These are phyloP conservation scores for Pelmatolapia mariae DNA, from an alignment of 2,113 vertebrate species.

Conservation along the genomic window DNA sequence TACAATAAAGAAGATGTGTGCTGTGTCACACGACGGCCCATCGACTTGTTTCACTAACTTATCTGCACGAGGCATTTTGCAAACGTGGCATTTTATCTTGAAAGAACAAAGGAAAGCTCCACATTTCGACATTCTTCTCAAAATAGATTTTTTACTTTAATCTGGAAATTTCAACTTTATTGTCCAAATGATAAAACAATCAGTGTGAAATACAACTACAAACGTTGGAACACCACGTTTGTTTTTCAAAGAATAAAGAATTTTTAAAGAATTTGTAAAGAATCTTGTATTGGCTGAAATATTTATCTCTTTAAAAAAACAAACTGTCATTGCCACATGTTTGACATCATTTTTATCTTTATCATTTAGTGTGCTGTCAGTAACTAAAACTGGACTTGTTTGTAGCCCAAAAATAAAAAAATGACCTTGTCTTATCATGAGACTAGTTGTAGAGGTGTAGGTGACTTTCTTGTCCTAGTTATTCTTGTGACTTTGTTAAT, in stretches of 20 bases:
- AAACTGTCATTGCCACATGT: neutral
- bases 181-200: neutral
- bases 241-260: neutral
- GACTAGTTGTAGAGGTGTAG: neutral
- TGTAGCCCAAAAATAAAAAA: neutral
- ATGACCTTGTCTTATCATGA: neutral
- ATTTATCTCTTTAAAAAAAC: neutral
- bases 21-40: rapidly evolving
- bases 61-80: neutral
- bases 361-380: neutral
- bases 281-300: neutral
- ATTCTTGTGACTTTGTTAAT: neutral
- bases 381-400: neutral
- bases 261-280: no score
- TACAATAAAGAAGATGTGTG: neutral
- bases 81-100: neutral
- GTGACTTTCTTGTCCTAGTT: neutral
- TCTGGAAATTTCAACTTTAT: neutral
- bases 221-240: neutral
- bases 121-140: neutral
- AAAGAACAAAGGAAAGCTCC: neutral
- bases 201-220: neutral
- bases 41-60: neutral
- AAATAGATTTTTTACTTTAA: neutral
- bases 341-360: neutral